Percentiles rank a stretch among this genome's conserved stretches.
Evolutionary conservation across 2,888 invertebrate species (phyloP).

Genomic region (Mythimna impura): DNA sequence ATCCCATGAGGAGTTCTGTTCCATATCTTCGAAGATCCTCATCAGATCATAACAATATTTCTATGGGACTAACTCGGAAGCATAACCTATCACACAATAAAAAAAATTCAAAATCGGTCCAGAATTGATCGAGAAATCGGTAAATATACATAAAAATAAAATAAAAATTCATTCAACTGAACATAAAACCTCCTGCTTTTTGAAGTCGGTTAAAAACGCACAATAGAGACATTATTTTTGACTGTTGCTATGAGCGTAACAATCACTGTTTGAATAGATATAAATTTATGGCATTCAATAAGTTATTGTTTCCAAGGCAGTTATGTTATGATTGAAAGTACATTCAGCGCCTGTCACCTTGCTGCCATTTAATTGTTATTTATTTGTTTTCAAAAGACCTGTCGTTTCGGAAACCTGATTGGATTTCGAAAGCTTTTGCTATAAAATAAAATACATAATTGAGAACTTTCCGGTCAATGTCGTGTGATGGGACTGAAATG

Average conservation of each 20-base stretch:
- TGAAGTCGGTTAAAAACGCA: too few relatives aligned
- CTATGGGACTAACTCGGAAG: too few relatives aligned
- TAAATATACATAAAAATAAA: too few relatives aligned
- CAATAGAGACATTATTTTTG: too few relatives aligned
- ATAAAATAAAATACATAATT: neutral
- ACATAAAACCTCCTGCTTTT: too few relatives aligned
- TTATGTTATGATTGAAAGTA: constrained; percentile 28
- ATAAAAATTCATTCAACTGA: too few relatives aligned
- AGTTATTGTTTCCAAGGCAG: constrained; percentile 20
- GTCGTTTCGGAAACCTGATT: constrained; percentile 38
- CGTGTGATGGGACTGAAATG: neutral
- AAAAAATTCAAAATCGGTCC: too few relatives aligned
- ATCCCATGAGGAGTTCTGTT: too few relatives aligned
- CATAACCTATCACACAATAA: too few relatives aligned
- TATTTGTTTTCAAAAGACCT: constrained; percentile 17
- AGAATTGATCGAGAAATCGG: too few relatives aligned
- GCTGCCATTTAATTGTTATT: constrained; percentile 27
- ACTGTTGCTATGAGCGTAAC: neutral
- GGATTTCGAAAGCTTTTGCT: constrained; percentile 26
- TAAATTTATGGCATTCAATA: neutral
- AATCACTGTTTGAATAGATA: neutral
- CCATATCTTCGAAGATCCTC: too few relatives aligned
- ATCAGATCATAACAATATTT: too few relatives aligned
- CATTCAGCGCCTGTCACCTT: constrained; percentile 30
- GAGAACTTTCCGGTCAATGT: constrained; percentile 30